Conservation (phyloP, 2,113 vertebrate species). For the Lethenteron camtschaticum region DNA sequence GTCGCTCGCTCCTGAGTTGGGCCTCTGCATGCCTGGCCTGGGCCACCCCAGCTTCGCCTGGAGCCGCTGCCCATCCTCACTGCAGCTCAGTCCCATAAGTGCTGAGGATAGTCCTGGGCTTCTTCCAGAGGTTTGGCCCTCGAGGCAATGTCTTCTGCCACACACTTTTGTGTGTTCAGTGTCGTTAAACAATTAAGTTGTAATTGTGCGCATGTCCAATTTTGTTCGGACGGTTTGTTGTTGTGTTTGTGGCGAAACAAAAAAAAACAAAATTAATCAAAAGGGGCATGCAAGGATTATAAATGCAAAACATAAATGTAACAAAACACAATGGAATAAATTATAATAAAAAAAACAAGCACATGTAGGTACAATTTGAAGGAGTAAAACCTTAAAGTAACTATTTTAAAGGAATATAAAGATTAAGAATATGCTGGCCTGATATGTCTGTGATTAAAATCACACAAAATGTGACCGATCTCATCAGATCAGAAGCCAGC, state of each 20-base stretch:
- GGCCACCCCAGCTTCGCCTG: conserved; percentile 43
- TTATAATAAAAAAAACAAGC: conserved; percentile 13
- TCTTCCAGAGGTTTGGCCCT: conserved; percentile 32
- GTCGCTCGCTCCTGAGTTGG: conserved; percentile 37
- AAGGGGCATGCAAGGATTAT: neutral
- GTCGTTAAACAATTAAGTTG: conserved; percentile 2
- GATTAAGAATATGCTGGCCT: too few relatives aligned
- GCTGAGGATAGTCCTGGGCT: conserved; percentile 44
- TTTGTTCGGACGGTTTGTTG: conserved; percentile 1
- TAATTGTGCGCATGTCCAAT: neutral
- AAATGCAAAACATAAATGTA: conserved; percentile 5
- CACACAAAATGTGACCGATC: too few relatives aligned
- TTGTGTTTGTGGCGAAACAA: conserved; percentile 13
- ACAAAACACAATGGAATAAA: conserved; percentile 10
- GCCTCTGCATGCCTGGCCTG: conserved; percentile 44
- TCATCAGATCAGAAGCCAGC: too few relatives aligned
- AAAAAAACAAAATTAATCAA: conserved; percentile 17
- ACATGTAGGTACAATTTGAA: too few relatives aligned
- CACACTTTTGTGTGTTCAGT: conserved; percentile 28
- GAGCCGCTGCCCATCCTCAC: conserved; percentile 39
- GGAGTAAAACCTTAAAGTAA: too few relatives aligned
- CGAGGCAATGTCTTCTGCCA: conserved; percentile 56
- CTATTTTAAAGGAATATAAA: too few relatives aligned
- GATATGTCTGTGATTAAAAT: too few relatives aligned
- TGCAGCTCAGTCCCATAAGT: conserved; percentile 50